Conservation (phyloP, 2,113 vertebrate genomes). For the Syrmaticus mikado region DNA sequence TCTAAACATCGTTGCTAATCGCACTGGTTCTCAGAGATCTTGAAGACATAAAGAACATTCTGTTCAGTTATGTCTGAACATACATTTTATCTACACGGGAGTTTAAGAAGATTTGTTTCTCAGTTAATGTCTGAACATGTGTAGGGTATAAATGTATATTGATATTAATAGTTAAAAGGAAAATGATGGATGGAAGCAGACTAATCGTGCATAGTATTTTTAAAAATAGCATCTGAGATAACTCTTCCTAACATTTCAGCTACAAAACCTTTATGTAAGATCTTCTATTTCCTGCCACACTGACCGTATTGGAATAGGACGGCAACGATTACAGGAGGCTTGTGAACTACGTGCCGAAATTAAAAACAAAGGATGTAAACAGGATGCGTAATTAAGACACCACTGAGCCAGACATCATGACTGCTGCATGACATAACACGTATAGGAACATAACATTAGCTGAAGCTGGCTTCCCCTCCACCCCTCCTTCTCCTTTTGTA, state of each 20-base stretch:
- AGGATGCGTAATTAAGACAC: constrained; percentile 86
- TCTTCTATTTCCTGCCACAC: constrained; percentile 54
- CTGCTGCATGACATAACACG: constrained; percentile 73
- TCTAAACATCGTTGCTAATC: constrained; percentile 8
- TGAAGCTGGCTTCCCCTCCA: constrained; percentile 24
- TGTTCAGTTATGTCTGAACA: constrained; percentile 19
- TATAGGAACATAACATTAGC: constrained; percentile 38
- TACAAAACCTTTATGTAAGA: constrained; percentile 16
- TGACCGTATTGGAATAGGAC: constrained; percentile 46
- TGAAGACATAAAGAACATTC: constrained; percentile 17
- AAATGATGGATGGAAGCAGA: constrained; percentile 38
- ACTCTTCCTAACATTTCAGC: constrained; percentile 50
- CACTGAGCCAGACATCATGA: constrained; percentile 80
- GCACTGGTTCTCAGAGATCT: not conserved
- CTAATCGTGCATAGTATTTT: constrained; percentile 52
- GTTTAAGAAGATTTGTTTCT: constrained; percentile 44
- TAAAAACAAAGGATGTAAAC: constrained; percentile 88
- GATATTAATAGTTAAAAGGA: constrained; percentile 41
- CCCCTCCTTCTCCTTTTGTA: constrained; percentile 44
- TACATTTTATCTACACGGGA: constrained; percentile 38
- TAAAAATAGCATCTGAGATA: constrained; percentile 51
- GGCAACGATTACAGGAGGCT: constrained; percentile 52
- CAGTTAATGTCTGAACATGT: constrained; percentile 25
- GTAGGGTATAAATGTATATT: constrained; percentile 19
- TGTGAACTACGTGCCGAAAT: constrained; percentile 78